Base-by-base conservation (phyloP, 2,888 invertebrate species). In the Mesorhabditis sp. region DNA sequence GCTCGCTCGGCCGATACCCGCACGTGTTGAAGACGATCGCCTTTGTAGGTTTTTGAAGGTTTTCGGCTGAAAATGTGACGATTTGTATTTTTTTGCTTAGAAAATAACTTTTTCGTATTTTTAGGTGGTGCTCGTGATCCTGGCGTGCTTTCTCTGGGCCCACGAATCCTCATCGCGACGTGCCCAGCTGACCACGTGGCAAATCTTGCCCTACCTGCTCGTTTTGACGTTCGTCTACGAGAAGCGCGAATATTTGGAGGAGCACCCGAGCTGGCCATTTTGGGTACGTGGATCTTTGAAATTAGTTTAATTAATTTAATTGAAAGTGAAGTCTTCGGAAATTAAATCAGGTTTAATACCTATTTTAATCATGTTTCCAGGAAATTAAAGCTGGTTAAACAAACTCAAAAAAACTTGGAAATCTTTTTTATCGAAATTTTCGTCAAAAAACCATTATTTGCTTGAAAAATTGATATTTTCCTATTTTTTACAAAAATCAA, bases 151-250 rank as follows among this genome's bases (percentile, higher is more conserved):
- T 50, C n/a, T 50, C 10, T 50, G 58, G 58, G n/a, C n/a, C 2
- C 7, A n/a, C n/a, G 58, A n/a, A 50, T 10, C 7, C 58, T 50
- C 28, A 28, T 28, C 58, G 7, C 58, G 58, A 50, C 7, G 58
- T 10, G 58, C 58, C n/a, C 58, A 50, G n/a, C 2, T 50, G 58
- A 50, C n/a, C 58, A 50, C 58, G n/a, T 50, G 58, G 58, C 58
- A 50, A 50, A 13, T n/a, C 10, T n/a, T 50, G 58, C 58, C 58
- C 7, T 50, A 50, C n/a, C 58, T 50, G 7, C 58, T 50, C n/a
- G 58, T 50, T 50, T 50, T 50, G n/a, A 50, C 58, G 7, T 50
- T 50, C 58, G 58, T 50, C n/a, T 50, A 50, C n/a, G 58, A 50
- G n/a, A 50, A 50, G 58, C 7, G 58, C 7, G 58, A 50, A 13